phyloP scores from a whole-genome alignment of 2,888 invertebrate species.

The Phrixothrix hirtus region DNA sequence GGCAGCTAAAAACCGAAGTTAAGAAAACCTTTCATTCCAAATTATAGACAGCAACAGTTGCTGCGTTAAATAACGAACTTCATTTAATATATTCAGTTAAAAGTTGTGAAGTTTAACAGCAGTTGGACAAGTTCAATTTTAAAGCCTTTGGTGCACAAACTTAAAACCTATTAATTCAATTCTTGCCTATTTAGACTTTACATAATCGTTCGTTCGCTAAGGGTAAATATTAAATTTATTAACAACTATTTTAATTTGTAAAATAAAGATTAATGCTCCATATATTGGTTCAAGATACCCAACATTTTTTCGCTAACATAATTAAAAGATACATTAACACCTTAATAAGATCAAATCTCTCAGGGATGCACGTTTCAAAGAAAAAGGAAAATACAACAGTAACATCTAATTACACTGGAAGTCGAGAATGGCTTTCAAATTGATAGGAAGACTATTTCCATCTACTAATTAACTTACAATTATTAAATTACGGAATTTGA shows the following conservation, averaged over 20 bases:
- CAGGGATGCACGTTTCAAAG: background rate
- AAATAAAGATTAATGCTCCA: background rate
- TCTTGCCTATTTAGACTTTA: background rate
- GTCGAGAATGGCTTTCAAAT: too few species aligned
- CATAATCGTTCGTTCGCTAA: background rate
- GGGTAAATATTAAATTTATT: background rate
- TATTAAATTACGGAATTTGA: background rate
- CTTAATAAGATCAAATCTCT: background rate
- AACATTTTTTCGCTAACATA: too few species aligned
- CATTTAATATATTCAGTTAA: background rate
- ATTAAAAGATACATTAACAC: background rate
- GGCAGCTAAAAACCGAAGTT: too few species aligned
- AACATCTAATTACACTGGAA: background rate
- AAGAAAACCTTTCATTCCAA: too few species aligned
- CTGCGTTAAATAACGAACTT: background rate
- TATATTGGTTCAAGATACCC: too few species aligned
- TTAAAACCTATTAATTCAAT: constrained; percentile 6
- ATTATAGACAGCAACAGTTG: too few species aligned
- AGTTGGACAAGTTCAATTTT: constrained; percentile 9
- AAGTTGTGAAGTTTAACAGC: constrained; percentile 3
- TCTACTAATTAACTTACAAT: background rate
- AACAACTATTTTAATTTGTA: background rate
- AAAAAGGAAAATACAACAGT: background rate
- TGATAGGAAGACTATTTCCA: too few species aligned
- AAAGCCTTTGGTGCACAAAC: constrained; percentile 4